Evolutionary conservation across 2,888 invertebrate species (phyloP).

Genomic region (Drosophila engyochracea): DNA sequence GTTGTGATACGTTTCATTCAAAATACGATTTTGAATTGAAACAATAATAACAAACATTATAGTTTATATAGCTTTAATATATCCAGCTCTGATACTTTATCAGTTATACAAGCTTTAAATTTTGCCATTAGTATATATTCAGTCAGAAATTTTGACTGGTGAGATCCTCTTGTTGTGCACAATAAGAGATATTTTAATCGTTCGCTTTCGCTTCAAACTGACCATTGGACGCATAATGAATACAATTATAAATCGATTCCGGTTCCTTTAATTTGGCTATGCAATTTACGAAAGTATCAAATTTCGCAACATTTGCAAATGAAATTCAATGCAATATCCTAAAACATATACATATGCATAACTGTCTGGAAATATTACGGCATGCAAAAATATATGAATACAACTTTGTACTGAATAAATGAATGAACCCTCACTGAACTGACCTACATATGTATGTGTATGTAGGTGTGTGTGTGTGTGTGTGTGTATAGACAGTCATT

Average conservation of each 20-base stretch:
- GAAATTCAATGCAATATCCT: conserved; percentile 70
- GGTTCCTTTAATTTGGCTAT: conserved; percentile 30
- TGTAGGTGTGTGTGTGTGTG: neutral
- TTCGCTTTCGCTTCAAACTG: neutral
- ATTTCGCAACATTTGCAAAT: conserved; percentile 73
- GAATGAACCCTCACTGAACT: conserved; percentile 52
- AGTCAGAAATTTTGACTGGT: neutral
- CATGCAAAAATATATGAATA: conserved; percentile 44
- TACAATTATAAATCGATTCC: conserved; percentile 37
- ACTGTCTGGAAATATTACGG: conserved; percentile 52
- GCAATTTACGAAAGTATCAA: conserved; percentile 64
- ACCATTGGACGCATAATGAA: conserved; percentile 14
- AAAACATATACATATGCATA: conserved; percentile 33
- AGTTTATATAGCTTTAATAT: too few species aligned
- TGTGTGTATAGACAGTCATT: conserved; percentile 1
- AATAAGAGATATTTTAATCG: neutral
- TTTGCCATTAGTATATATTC: neutral
- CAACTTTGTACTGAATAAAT: conserved; percentile 37
- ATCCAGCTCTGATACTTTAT: neutral
- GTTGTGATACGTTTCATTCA: neutral
- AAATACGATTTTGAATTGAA: neutral
- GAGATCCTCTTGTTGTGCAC: neutral
- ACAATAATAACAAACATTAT: neutral
- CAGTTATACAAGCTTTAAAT: neutral
- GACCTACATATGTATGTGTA: conserved; percentile 30